Conservation (phyloP, 2,113 vertebrate genomes). For the Oreochromis spilurus region DNA sequence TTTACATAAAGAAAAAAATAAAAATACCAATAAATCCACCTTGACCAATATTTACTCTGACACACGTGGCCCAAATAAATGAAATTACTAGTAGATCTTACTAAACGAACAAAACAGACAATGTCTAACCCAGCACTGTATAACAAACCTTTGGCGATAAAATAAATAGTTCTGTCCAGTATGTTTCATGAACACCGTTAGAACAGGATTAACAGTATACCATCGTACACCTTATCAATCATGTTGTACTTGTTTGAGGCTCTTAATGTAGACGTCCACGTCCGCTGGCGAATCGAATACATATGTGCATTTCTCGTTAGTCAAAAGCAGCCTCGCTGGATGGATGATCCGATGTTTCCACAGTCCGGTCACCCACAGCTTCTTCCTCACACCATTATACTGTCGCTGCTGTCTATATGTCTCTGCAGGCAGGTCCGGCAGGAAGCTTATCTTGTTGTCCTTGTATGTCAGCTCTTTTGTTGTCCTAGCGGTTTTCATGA, state of each 20-base stretch:
- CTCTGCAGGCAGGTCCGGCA: neutral
- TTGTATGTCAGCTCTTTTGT: neutral
- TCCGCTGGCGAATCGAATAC: neutral
- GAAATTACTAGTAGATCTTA: neutral
- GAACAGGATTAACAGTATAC: neutral
- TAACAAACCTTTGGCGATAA: neutral
- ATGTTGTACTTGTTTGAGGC: neutral
- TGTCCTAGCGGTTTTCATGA: neutral
- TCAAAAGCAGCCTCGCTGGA: too few relatives aligned
- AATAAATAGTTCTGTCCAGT: neutral
- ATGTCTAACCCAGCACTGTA: neutral
- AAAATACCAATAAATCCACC: neutral
- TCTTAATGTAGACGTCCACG: neutral
- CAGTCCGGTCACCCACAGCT: neutral
- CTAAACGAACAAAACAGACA: neutral
- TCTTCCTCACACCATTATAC: neutral
- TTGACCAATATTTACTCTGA: neutral
- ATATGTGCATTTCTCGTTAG: too few relatives aligned
- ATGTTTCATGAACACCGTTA: neutral
- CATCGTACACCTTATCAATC: neutral
- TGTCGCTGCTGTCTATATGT: neutral
- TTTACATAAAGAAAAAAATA: neutral
- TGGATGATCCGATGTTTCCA: too few relatives aligned
- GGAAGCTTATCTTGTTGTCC: neutral
- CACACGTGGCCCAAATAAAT: neutral